Conservation (phyloP, 2,888 invertebrate genomes). For the Hedya salicella region DNA sequence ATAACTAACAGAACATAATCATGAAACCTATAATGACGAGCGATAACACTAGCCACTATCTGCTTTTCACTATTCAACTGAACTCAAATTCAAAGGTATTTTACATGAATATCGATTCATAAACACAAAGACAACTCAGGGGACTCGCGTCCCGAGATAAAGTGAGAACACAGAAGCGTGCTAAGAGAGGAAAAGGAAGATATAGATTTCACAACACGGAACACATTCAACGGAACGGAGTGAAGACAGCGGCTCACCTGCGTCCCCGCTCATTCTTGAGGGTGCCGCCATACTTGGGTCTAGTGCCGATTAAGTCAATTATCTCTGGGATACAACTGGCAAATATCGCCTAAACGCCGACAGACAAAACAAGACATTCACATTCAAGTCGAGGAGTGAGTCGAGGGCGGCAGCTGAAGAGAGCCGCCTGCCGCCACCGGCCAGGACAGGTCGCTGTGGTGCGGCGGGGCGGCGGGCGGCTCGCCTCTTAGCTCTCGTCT, state of each 20-base stretch:
- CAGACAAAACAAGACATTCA: conserved; percentile 87
- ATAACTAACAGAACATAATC: conserved; percentile 83
- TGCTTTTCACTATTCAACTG: conserved; percentile 83
- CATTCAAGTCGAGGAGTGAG: conserved; percentile 76
- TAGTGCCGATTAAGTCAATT: conserved; percentile 99
- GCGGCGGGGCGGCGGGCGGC: conserved; percentile 52
- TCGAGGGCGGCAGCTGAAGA: conserved; percentile 55
- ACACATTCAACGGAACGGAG: conserved; percentile 86
- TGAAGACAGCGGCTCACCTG: conserved; percentile 95
- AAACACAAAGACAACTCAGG: conserved; percentile 81
- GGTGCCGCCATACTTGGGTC: conserved; percentile 99
- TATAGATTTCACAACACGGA: conserved; percentile 85
- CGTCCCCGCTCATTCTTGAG: conserved; percentile 99
- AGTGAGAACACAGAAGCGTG: conserved; percentile 86
- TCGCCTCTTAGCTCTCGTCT: conserved; percentile 49
- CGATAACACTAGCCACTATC: conserved; percentile 85
- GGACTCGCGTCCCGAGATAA: conserved; percentile 83
- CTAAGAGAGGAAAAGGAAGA: conserved; percentile 85
- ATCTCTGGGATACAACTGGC: conserved; percentile 99
- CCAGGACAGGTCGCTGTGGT: conserved; percentile 32
- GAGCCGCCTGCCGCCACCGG: conserved; percentile 58
- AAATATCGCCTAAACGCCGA: conserved; percentile 98
- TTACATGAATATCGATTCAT: conserved; percentile 83
- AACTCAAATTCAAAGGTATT: conserved; percentile 81
- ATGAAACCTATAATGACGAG: conserved; percentile 83